Conservation (phyloP, 2,888 invertebrate species). For the Gortyna flavago region DNA sequence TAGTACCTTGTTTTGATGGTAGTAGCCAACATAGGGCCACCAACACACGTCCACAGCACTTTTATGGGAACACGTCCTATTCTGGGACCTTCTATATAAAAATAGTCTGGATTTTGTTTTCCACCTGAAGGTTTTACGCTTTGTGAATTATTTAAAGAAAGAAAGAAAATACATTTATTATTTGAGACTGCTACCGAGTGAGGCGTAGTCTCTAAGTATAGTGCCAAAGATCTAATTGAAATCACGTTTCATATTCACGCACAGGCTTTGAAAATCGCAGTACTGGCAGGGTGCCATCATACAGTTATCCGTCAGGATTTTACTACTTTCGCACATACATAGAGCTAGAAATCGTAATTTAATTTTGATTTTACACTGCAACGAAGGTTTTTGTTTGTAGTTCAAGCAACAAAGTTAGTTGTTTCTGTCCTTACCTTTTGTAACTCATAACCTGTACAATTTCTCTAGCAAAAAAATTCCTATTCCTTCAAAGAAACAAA, state of each 20-base stretch:
- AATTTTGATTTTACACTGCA: not conserved
- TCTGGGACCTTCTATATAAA: conserved; percentile 6
- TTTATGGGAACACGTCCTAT: conserved; percentile 26
- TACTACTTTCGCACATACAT: not conserved
- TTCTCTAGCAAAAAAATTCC: not conserved
- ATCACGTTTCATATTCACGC: conserved; percentile 43
- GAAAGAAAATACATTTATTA: no score
- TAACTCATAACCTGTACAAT: conserved; percentile 14
- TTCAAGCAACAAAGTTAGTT: conserved; percentile 7
- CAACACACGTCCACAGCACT: conserved; percentile 15
- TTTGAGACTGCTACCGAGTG: conserved; percentile 4
- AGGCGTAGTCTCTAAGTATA: conserved; percentile 1
- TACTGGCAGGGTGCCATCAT: conserved; percentile 30
- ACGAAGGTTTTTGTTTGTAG: not conserved
- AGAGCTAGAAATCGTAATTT: no score
- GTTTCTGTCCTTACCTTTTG: conserved; percentile 3
- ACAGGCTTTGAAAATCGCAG: not conserved
- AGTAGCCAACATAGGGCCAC: conserved; percentile 24
- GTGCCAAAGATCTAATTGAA: conserved; percentile 49
- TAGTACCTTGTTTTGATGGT: conserved; percentile 31
- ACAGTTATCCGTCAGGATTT: conserved; percentile 11
- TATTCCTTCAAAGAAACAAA: conserved; percentile 28
- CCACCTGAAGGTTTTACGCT: conserved; percentile 5
- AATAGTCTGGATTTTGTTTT: conserved; percentile 29
- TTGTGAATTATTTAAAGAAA: no score